Conservation (phyloP, 2,797 vertebrate genomes). For the Potorous gilbertii region DNA sequence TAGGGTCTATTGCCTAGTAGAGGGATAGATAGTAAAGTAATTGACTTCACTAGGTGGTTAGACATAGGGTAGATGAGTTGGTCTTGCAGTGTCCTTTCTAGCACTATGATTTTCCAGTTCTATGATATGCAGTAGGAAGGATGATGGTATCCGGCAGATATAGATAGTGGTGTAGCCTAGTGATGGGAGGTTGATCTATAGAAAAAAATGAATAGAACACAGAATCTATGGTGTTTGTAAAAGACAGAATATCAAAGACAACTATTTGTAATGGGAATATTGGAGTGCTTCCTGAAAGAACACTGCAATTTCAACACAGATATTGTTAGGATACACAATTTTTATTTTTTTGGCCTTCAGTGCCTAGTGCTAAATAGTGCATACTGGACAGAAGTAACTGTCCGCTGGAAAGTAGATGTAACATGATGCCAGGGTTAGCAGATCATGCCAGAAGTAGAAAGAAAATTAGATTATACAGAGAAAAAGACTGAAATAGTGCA, state of each 20-base stretch:
- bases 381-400: background rate
- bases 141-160: background rate
- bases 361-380: background rate
- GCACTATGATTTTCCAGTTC: conserved; percentile 14
- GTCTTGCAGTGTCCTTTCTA: conserved; percentile 13
- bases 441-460: background rate
- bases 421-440: background rate
- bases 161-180: conserved; percentile 31
- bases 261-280: conserved; percentile 24
- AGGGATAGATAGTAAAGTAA: conserved; percentile 36
- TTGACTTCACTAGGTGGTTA: conserved; percentile 56
- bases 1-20: conserved; percentile 18
- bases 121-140: background rate
- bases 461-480: background rate
- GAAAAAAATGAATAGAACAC: conserved; percentile 20
- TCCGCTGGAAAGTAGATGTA: background rate
- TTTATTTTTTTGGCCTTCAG: background rate
- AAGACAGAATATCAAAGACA: conserved; percentile 51
- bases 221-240: conserved; percentile 56
- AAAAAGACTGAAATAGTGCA: background rate
- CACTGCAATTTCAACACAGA: background rate
- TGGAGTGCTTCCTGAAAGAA: background rate
- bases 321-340: background rate
- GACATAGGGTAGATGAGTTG: conserved; percentile 18
- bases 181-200: background rate